These are phyloP conservation scores for Mnemiopsis leidyi DNA, from an alignment of 37 sponge, comb jelly and placozoan species.

Conservation along the genomic window DNA sequence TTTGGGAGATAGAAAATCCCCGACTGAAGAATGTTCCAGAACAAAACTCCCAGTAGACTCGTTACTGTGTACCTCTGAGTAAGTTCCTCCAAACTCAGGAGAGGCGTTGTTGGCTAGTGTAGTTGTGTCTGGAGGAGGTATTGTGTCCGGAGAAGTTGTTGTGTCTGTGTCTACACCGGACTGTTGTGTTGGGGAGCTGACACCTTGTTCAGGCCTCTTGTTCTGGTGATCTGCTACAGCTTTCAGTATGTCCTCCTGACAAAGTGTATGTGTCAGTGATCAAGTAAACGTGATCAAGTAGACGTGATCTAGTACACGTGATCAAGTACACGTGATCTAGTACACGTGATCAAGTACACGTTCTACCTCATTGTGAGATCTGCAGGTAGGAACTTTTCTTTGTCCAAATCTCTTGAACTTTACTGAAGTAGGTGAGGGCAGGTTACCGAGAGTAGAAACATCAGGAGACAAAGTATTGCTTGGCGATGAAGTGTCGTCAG, in stretches of 20 bases:
- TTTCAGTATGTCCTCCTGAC: neutral
- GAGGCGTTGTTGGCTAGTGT: neutral
- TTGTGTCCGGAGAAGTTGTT: neutral
- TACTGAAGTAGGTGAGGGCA: neutral
- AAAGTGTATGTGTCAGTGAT: too few species aligned
- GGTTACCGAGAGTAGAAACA: neutral
- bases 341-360: too few species aligned
- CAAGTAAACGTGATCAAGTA: too few species aligned
- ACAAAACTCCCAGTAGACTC: neutral
- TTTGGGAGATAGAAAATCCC: neutral
- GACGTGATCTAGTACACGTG: too few species aligned
- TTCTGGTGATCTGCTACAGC: neutral
- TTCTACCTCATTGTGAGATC: neutral
- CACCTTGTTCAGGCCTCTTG: neutral
- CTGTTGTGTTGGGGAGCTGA: neutral
- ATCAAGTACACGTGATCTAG: too few species aligned
- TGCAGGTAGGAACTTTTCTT: neutral
- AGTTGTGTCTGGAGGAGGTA: neutral
- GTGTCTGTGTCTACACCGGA: neutral
- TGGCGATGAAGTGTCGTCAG: neutral
- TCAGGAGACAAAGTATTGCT: neutral
- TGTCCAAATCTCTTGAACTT: slow-evolving; percentile 55
- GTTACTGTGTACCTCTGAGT: neutral
- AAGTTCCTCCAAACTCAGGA: neutral
- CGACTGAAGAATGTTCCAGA: neutral